Evolutionary conservation across 2,113 vertebrate species (phyloP).

Genomic region (Axis porcinus): DNA sequence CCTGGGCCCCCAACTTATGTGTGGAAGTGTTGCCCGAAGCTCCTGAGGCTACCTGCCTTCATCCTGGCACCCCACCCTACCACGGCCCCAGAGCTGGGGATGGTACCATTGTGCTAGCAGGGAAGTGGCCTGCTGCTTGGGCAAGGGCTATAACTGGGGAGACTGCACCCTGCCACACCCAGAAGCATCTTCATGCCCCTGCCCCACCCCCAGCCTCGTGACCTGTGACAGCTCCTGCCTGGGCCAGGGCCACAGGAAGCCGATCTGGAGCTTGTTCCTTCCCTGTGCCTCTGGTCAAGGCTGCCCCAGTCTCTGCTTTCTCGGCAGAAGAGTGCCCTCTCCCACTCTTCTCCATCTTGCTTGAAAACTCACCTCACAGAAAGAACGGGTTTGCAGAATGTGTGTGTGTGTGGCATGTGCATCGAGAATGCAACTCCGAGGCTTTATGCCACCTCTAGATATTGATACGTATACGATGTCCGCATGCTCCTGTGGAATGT

Average conservation of each 20-base stretch:
- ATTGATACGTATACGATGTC: neutral
- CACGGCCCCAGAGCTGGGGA: neutral
- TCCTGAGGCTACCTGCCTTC: neutral
- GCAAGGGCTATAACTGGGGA: conserved; percentile 12
- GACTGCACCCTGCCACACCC: conserved; percentile 47
- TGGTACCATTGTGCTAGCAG: conserved; percentile 63
- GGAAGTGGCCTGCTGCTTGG: conserved; percentile 11
- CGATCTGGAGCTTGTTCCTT: neutral
- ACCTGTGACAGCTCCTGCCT: conserved; percentile 27
- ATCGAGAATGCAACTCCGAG: neutral
- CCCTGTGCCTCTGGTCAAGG: neutral
- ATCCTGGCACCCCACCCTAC: neutral
- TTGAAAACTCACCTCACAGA: neutral
- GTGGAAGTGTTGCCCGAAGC: neutral
- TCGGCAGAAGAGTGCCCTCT: neutral
- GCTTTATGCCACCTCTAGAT: neutral
- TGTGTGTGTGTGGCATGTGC: neutral
- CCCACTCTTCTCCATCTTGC: neutral
- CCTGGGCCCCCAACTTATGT: neutral
- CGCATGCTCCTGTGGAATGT: neutral
- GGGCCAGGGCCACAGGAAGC: conserved; percentile 3
- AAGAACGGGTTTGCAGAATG: neutral
- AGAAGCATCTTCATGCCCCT: conserved; percentile 27
- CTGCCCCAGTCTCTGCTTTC: neutral
- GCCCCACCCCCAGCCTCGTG: neutral